Base-by-base conservation (phyloP, 2,888 invertebrate genomes). In the Rhagonycha fulva region DNA sequence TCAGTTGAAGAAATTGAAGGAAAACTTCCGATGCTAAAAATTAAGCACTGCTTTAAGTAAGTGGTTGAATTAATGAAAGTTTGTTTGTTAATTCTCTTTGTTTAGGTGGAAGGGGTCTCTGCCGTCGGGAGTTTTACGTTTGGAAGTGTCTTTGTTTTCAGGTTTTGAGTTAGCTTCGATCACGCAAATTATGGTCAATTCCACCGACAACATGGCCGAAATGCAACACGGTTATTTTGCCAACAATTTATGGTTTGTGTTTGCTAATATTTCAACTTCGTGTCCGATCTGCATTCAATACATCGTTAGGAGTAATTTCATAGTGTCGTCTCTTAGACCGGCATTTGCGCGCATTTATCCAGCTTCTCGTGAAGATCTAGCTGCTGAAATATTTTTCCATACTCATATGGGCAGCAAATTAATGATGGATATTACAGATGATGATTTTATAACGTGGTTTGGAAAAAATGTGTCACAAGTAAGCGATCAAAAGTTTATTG, bases 391-490 rank as follows among this genome's bases (percentile, higher is more conserved):
- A 4, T 92, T 92, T 84, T 92, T 92, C 88, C 92, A 92, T 74
- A 90, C 92, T 0, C 87, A 89, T 81, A 87, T 89, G 67, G 90
- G 90, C n/a, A 92, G 92, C 79, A 90, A 90, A 11, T 86, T 92
- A 32, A 87, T 92, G 0, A 88, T 89, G 81, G 91, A 91, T 9
- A 91, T 92, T 30, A 91, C 91, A 12, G 92, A 92, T 72, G 92
- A 92, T 81, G 92, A 92, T 82, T 89, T 92, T 19, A 91, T 92
- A 30, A 92, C 92, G 3, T 92, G 92, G 92, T 92, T 92, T 81
- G 92, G 92, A 62, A 90, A 90, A 86, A 91, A 91, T 75, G 89
- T 89, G 82, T 90, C 89, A 79, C 87, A 89, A 79, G 86, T 89
- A 81, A 62, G n/a, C 14, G 71, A 75, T 3, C 68, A 71, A n/a